Evolutionary conservation across 2,888 invertebrate species (phyloP), one percentile per base, ranked within the genome.

Genomic region (Ennomos fuscantarius): DNA sequence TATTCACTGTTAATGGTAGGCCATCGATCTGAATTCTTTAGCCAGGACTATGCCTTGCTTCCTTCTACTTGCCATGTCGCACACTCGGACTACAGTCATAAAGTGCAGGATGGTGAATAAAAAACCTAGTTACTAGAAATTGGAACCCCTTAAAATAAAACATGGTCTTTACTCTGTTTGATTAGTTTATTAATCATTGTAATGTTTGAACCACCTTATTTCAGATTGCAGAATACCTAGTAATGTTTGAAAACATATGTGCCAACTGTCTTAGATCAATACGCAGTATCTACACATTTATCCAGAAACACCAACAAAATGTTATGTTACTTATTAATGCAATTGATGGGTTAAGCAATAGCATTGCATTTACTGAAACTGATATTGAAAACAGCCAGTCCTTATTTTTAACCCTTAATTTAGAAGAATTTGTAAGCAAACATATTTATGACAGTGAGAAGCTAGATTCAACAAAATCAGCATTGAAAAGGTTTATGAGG

Each of bases 261-360:
- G 66, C 69, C 24, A 63, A 70, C 24, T 89, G 89, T 60, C 63
- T 70, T 3, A 75, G 73, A 49, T 59, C 66, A 8, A 78, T 81
- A 6, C 66, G 82, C 42, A 77, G 56, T 36, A 73, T 76, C 51
- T 87, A 84, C 44, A 81, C 66, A 44, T 89, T 87, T 54, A 76
- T 81, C 11, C 72, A 73, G 54, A 71, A 48, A 6, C 63, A 76
- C 12, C 70, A 76, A 51, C 66, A 65, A 15, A 87, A 84, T 59
- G 62, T 70, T 10, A 64, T 69, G 15, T 56, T 71, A 10, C 62
- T 88, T 0, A 72, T 60, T 1, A 76, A 76, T 42, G 61, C 74
- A 9, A 9, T 89, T 0, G 70, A 74, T 41, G 66, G 68, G 2
- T 57, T 89, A 0, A 55, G 65, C 3, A 68, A 69, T 48, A 76